phyloP scores from a whole-genome alignment of 1,140 invertebrate species.

The Rhopalosiphum padi region DNA sequence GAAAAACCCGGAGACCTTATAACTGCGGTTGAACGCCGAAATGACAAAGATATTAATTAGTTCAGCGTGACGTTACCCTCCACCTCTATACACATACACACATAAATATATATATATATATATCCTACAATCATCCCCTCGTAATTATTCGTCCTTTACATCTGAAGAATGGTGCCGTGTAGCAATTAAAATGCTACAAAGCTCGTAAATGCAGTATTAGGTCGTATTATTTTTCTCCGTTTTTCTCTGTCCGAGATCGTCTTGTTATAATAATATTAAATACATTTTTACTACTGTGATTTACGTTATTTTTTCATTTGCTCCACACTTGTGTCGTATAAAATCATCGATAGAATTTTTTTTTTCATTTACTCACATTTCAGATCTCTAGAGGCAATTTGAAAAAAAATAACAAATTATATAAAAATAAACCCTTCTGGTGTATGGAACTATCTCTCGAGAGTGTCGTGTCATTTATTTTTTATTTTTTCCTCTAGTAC shows the following conservation, averaged over 20 bases:
- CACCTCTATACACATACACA: too few species aligned
- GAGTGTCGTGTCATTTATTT: neutral
- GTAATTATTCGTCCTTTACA: conserved; percentile 40
- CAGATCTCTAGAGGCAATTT: neutral
- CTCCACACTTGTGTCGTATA: neutral
- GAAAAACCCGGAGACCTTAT: conserved; percentile 32
- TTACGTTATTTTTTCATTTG: neutral
- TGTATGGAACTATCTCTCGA: conserved; percentile 4
- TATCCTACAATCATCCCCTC: neutral
- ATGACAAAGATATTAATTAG: conserved; percentile 53
- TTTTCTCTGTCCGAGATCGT: neutral
- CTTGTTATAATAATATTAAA: neutral
- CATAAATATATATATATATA: neutral
- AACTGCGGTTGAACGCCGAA: conserved; percentile 21
- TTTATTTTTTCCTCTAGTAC: neutral
- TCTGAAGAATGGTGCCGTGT: neutral
- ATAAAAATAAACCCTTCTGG: neutral
- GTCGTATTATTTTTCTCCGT: neutral
- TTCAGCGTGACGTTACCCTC: conserved; percentile 5
- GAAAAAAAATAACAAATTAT: conserved; percentile 2
- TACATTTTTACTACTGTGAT: neutral
- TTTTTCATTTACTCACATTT: neutral
- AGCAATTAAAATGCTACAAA: conserved; percentile 1
- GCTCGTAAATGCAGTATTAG: conserved; percentile 6
- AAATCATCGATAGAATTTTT: neutral